Evolutionary conservation across 2,113 vertebrate genomes (phyloP), one percentile per base, ranked within the genome.

Genomic region (Pseudorectes ferrugineus): DNA sequence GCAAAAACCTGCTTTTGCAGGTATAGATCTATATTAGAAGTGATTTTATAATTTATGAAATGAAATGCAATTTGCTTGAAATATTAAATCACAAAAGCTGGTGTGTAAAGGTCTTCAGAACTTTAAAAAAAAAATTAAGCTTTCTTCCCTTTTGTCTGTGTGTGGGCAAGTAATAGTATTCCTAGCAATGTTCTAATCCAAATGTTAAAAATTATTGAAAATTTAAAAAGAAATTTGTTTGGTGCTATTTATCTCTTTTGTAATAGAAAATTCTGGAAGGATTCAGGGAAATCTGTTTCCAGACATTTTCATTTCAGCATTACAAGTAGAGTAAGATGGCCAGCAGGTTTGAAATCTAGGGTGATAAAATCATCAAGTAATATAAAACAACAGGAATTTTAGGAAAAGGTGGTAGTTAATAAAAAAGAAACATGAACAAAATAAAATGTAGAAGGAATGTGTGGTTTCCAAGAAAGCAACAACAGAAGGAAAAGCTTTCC

Each of bases 401-500:
- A 68, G 26, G 17, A 84, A 59, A 4, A 51, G 5, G 1, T 54
- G 20, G 5, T 23, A 62, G 29, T 28, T 62, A 67, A 83, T 49
- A n/a, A 83, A 83, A 67, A 25, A 46, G 4, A 83, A 72, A 55
- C 1, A 14, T 11, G 10, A 63, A 58, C 4, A 58, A 74, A 75
- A 42, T 1, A 35, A 63, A 51, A 59, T 1, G 0, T 14, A 42
- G 33, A 58, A 42, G 5, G 4, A 84, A 51, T 3, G 0, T 38
- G 20, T 59, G 14, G 6, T 42, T 83, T 38, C 10, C 21, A 73
- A 67, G 20, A 84, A 63, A 58, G 25, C 11, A 88, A 21, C 1
- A 74, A 49, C 4, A 57, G 25, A 85, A 78, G 11, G 14, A 57
- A 70, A 35, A 6, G 5, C 24, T 52, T 72, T 78, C 14, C 51